A percentile compares a stretch with the other conserved stretches of the same genome.
These are phyloP conservation scores for Dufourea novaeangliae DNA, from an alignment of 1,140 invertebrate genomes.

Conservation along the genomic window DNA sequence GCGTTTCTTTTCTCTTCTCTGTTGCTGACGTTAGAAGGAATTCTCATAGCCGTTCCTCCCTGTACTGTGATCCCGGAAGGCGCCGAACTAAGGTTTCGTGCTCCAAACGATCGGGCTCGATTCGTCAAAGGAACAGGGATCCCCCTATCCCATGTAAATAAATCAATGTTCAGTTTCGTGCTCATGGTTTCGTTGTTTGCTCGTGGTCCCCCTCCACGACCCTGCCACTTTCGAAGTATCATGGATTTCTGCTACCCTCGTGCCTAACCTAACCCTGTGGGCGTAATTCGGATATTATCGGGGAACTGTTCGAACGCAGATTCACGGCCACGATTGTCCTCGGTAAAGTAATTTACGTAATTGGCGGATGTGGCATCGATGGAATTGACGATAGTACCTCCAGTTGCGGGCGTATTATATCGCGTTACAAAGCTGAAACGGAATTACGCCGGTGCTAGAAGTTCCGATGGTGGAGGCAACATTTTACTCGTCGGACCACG, in stretches of 20 bases:
- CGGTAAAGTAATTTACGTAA: background rate
- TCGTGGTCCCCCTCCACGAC: too few relatives aligned
- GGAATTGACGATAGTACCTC: background rate
- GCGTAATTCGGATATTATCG: too few relatives aligned
- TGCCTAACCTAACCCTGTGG: too few relatives aligned
- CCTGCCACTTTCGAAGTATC: background rate
- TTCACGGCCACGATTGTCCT: too few relatives aligned
- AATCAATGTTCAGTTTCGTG: slow-evolving; percentile 48
- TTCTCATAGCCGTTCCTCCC: slow-evolving; percentile 48
- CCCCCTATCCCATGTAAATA: slow-evolving; percentile 51
- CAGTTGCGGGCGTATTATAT: background rate
- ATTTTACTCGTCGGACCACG: background rate
- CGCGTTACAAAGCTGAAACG: background rate
- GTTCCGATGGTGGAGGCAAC: background rate
- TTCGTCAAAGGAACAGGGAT: slow-evolving; percentile 53
- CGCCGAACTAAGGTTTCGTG: slow-evolving; percentile 15
- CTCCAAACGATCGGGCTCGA: slow-evolving; percentile 43
- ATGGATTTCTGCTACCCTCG: too few relatives aligned
- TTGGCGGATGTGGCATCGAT: background rate
- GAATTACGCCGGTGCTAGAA: background rate
- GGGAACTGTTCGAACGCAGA: too few relatives aligned
- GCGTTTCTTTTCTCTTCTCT: slow-evolving; percentile 24
- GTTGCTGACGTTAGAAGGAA: slow-evolving; percentile 51
- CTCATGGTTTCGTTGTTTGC: slow-evolving; percentile 18
- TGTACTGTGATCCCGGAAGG: slow-evolving; percentile 14